Percentiles rank a stretch among this genome's conserved stretches.
phyloP scores from a whole-genome alignment of 2,888 invertebrate genomes.

The Apotomis capreana region DNA sequence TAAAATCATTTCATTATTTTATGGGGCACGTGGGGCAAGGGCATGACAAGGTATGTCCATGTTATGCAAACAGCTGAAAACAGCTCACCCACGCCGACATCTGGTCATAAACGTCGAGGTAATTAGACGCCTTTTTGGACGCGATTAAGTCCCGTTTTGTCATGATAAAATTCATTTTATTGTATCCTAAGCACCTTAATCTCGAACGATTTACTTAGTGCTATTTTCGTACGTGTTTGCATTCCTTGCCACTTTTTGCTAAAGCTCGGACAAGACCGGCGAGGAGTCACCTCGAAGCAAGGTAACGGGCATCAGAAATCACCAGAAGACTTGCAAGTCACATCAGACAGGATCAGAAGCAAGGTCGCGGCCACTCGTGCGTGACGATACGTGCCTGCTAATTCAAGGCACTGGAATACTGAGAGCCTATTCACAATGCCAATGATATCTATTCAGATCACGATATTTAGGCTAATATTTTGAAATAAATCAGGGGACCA shows the following conservation, averaged over 20 bases:
- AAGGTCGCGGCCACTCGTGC: conserved; percentile 75
- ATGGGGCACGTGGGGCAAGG: no score
- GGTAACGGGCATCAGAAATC: conserved; percentile 64
- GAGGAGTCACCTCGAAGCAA: conserved; percentile 44
- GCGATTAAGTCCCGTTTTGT: no score
- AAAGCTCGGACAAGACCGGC: conserved; percentile 16
- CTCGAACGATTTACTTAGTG: neutral
- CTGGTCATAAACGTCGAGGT: no score
- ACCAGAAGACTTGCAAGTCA: conserved; percentile 74
- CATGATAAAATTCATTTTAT: no score
- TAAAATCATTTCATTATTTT: no score
- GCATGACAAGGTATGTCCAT: no score
- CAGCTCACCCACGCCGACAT: no score
- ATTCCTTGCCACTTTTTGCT: conserved; percentile 14
- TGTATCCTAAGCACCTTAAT: neutral
- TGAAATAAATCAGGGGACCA: no score
- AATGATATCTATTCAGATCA: conserved; percentile 4
- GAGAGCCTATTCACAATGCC: neutral
- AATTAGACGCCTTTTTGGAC: no score
- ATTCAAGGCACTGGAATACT: conserved; percentile 11
- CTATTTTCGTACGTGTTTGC: conserved; percentile 19
- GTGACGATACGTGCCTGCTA: conserved; percentile 59
- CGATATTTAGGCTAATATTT: neutral
- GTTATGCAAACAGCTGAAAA: no score
- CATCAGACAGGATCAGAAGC: conserved; percentile 73